Percentiles rank a stretch among this genome's conserved stretches.
Evolutionary conservation across 2,113 vertebrate species (phyloP).

Genomic region (Mohoua ochrocephala): DNA sequence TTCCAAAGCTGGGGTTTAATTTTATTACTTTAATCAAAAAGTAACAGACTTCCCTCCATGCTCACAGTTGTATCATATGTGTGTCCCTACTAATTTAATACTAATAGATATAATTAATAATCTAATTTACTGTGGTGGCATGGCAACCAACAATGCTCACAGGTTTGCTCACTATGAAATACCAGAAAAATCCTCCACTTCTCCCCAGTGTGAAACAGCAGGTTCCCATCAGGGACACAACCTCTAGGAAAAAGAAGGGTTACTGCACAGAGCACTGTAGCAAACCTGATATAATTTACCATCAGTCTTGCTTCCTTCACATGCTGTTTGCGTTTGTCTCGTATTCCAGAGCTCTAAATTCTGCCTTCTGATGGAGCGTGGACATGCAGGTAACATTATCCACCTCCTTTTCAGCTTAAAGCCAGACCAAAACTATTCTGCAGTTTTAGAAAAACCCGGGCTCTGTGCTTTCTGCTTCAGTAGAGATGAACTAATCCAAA

Average conservation of each 20-base stretch:
- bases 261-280: background rate
- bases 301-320: background rate
- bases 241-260: background rate
- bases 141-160: background rate
- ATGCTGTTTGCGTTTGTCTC: background rate
- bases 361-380: background rate
- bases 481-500: constrained; percentile 4
- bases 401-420: background rate
- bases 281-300: background rate
- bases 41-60: background rate
- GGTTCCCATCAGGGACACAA: background rate
- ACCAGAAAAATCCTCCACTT: background rate
- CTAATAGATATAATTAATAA: constrained; percentile 1
- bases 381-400: background rate
- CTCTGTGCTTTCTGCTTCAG: background rate
- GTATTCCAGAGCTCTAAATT: background rate
- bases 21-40: background rate
- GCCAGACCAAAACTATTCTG: background rate
- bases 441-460: background rate
- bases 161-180: background rate
- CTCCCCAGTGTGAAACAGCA: background rate
- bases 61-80: background rate
- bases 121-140: background rate
- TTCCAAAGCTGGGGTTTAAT: background rate
- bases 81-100: background rate